Percentiles rank a stretch among this genome's conserved stretches.
These are phyloP conservation scores for Malurus elegans DNA, from an alignment of 2,113 vertebrate species.

Conservation along the genomic window DNA sequence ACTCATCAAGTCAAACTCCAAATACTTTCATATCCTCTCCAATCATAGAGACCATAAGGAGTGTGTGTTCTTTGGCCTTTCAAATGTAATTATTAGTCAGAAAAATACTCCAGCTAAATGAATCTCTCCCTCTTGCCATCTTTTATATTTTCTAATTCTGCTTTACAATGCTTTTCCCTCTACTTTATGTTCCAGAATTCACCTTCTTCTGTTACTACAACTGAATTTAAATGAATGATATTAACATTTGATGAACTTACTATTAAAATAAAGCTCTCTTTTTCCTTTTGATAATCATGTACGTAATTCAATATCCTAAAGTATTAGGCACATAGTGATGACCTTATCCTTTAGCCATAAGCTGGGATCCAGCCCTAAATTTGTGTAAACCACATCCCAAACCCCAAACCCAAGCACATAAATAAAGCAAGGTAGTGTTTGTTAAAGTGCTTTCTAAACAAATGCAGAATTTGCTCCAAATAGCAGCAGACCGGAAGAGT, in stretches of 20 bases:
- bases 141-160: not conserved
- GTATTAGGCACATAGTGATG: not conserved
- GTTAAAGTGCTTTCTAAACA: not conserved
- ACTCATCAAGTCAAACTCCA: conserved; percentile 1
- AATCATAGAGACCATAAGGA: not conserved
- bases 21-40: conserved; percentile 5
- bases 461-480: not conserved
- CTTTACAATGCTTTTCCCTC: not conserved
- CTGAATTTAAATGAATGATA: not conserved
- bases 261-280: not conserved
- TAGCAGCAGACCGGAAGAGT: not conserved
- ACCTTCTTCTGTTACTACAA: not conserved
- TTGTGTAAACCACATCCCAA: not conserved
- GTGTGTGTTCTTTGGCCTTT: not conserved
- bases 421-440: not conserved
- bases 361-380: not conserved
- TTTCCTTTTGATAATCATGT: not conserved
- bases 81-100: not conserved
- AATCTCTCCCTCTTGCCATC: not conserved
- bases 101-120: not conserved
- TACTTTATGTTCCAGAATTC: not conserved
- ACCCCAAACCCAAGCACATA: not conserved
- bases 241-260: not conserved
- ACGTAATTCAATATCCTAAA: not conserved
- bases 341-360: not conserved